These are phyloP conservation scores for Ernsta delagoae DNA, from an alignment of 2,888 invertebrate genomes.

Conservation along the genomic window DNA sequence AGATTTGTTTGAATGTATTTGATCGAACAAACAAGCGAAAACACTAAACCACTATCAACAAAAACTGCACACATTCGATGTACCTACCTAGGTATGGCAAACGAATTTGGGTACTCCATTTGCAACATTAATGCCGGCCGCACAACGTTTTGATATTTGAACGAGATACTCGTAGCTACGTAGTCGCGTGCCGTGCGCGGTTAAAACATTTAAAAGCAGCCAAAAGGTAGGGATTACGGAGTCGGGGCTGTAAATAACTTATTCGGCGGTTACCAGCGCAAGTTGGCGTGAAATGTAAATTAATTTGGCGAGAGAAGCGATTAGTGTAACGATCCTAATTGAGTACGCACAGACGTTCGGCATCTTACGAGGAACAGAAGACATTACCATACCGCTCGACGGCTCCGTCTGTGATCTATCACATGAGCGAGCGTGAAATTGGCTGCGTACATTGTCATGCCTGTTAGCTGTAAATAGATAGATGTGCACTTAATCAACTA, in stretches of 20 bases:
- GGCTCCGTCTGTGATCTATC: slow-evolving; percentile 33
- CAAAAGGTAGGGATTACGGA: slow-evolving; percentile 18
- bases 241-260: slow-evolving; percentile 23
- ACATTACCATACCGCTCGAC: slow-evolving; percentile 32
- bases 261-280: slow-evolving; percentile 27
- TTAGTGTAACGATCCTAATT: slow-evolving; percentile 43
- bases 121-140: neutral
- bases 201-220: slow-evolving; percentile 11
- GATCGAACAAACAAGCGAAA: slow-evolving; percentile 2
- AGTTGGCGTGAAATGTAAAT: slow-evolving; percentile 42
- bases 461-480: slow-evolving; percentile 31
- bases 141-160: slow-evolving; percentile 25
- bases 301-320: slow-evolving; percentile 39
- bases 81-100: slow-evolving; percentile 18
- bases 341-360: slow-evolving; percentile 37
- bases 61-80: slow-evolving; percentile 11
- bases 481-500: slow-evolving; percentile 30
- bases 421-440: slow-evolving; percentile 41
- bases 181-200: neutral
- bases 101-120: slow-evolving; percentile 15
- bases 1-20: no score
- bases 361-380: slow-evolving; percentile 21
- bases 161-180: slow-evolving; percentile 5
- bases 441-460: slow-evolving; percentile 32
- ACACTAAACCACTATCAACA: slow-evolving; percentile 17